phyloP scores from a whole-genome alignment of 2,113 vertebrate species.

The Synodontis membranacea region DNA sequence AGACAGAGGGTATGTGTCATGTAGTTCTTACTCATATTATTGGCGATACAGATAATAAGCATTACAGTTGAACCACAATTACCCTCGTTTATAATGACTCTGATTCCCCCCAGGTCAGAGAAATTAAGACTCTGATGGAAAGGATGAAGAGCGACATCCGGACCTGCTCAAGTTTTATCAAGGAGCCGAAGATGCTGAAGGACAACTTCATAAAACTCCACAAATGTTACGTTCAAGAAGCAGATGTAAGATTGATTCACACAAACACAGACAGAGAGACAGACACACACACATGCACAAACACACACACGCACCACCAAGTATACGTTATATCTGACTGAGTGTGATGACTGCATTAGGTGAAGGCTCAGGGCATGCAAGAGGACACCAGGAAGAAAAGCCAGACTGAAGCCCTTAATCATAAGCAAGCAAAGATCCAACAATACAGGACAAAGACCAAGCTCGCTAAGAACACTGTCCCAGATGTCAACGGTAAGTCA shows the following conservation, averaged over 20 bases:
- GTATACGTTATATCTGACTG: too few relatives aligned
- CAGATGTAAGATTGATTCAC: background rate
- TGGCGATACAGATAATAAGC: background rate
- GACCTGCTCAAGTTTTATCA: background rate
- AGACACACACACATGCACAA: too few relatives aligned
- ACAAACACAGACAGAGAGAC: too few relatives aligned
- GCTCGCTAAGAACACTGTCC: too few relatives aligned
- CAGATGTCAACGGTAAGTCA: too few relatives aligned
- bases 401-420: too few relatives aligned
- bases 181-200: background rate
- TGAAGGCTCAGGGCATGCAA: too few relatives aligned
- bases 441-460: too few relatives aligned
- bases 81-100: background rate
- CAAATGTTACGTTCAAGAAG: background rate
- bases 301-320: too few relatives aligned
- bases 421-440: too few relatives aligned
- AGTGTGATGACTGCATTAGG: too few relatives aligned
- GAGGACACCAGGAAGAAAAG: too few relatives aligned
- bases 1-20: background rate
- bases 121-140: background rate
- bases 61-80: background rate
- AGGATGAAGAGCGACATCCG: background rate
- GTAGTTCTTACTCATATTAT: background rate
- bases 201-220: background rate
- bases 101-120: background rate